phyloP scores from a whole-genome alignment of 2,113 vertebrate species.

The Perccottus glenii region DNA sequence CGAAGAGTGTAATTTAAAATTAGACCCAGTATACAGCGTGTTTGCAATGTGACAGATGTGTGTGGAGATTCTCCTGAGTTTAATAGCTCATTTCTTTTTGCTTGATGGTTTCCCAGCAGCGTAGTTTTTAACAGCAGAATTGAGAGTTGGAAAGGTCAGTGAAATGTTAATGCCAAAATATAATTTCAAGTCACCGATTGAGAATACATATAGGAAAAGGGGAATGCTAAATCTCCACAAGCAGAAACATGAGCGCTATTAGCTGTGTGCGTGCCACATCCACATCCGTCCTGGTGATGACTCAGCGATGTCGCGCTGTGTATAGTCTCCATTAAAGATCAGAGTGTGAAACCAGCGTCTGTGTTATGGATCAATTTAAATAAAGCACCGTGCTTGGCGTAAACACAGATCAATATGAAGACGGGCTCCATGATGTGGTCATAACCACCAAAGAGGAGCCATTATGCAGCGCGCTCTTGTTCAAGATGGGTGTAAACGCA shows the following conservation, averaged over 20 bases:
- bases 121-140: constrained; percentile 37
- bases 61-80: constrained; percentile 9
- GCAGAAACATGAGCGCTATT: constrained; percentile 26
- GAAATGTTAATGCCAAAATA: constrained; percentile 50
- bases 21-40: neutral
- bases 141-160: constrained; percentile 60
- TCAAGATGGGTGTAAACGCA: constrained; percentile 37
- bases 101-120: constrained; percentile 13
- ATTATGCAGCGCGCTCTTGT: constrained; percentile 37
- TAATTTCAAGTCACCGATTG: constrained; percentile 36
- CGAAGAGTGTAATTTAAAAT: neutral
- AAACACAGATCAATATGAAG: constrained; percentile 64
- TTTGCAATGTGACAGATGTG: neutral
- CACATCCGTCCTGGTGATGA: constrained; percentile 18
- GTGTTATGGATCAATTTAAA: constrained; percentile 58
- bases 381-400: constrained; percentile 47
- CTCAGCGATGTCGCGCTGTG: constrained; percentile 9
- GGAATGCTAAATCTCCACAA: constrained; percentile 35
- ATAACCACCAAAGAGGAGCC: constrained; percentile 47
- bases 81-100: constrained; percentile 19
- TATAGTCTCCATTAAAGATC: constrained; percentile 51
- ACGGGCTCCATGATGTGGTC: constrained; percentile 54
- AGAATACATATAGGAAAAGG: constrained; percentile 16
- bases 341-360: constrained; percentile 47
- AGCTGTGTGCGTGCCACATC: neutral